Conservation (phyloP, 53 echinoderm and acorn worm species). For the Echinometra lucunter region DNA sequence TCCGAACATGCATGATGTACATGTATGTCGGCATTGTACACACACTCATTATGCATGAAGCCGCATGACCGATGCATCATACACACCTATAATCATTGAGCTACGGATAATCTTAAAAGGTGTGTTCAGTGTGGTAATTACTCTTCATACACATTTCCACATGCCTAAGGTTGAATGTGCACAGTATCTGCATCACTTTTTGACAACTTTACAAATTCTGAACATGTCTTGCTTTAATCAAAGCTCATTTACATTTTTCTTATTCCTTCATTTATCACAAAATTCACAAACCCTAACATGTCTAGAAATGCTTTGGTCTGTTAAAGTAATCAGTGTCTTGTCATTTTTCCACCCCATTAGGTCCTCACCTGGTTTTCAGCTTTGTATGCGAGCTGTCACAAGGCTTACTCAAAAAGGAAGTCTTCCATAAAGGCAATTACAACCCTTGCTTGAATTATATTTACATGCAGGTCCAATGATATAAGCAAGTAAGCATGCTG, state of each 20-base stretch:
- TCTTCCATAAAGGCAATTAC: slow-evolving; percentile 45
- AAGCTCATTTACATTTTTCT: background rate
- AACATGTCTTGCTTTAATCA: background rate
- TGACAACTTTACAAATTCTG: background rate
- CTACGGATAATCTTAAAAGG: background rate
- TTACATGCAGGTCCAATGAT: background rate
- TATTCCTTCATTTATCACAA: background rate
- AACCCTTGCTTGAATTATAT: slow-evolving; percentile 13
- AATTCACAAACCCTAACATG: background rate
- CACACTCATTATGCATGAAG: slow-evolving; percentile 21
- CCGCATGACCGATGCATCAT: background rate
- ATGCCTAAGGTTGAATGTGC: background rate
- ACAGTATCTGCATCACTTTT: background rate
- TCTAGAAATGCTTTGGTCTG: slow-evolving; percentile 32
- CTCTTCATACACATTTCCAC: background rate
- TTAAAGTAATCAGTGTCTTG: slow-evolving; percentile 49
- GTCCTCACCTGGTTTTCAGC: slow-evolving; percentile 34
- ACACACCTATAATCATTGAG: background rate
- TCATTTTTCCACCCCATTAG: slow-evolving; percentile 51
- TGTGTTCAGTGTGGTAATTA: background rate
- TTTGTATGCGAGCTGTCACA: slow-evolving; percentile 51
- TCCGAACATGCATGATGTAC: slow-evolving; percentile 1
- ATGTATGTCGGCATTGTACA: background rate
- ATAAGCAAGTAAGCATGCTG: background rate
- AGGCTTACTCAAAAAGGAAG: slow-evolving; percentile 30